Conservation (phyloP, 1,140 invertebrate genomes). For the Dendroctonus ponderosae region DNA sequence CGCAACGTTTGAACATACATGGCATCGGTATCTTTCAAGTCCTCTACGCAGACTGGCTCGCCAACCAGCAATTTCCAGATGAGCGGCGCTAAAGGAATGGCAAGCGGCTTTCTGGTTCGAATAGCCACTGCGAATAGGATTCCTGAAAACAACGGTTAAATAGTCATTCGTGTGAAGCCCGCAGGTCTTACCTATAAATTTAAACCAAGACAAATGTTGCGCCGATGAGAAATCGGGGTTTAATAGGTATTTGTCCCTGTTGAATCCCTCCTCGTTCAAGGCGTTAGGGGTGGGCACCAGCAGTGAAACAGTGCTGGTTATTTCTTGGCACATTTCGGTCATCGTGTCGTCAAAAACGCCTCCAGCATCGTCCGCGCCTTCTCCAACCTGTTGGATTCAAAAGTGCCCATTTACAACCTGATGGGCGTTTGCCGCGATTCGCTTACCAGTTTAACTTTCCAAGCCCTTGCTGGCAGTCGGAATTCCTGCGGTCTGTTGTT, state of each 20-base stretch:
- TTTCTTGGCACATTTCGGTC: slow-evolving; percentile 67
- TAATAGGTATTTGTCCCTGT: slow-evolving; percentile 62
- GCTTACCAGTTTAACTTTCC: slow-evolving; percentile 61
- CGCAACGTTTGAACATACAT: slow-evolving; percentile 62
- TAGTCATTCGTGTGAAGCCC: slow-evolving; percentile 45
- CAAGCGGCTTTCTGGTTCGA: slow-evolving; percentile 61
- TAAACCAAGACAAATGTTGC: slow-evolving; percentile 60
- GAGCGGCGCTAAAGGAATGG: slow-evolving; percentile 62
- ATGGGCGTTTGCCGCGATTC: not conserved
- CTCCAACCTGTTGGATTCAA: slow-evolving; percentile 52
- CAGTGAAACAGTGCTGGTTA: slow-evolving; percentile 55
- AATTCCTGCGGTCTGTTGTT: slow-evolving; percentile 60
- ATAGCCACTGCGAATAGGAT: slow-evolving; percentile 62
- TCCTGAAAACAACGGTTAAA: slow-evolving; percentile 44
- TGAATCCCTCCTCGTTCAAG: slow-evolving; percentile 60
- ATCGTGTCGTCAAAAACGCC: slow-evolving; percentile 73
- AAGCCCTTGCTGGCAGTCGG: slow-evolving; percentile 63
- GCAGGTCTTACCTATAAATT: slow-evolving; percentile 56
- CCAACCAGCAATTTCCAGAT: slow-evolving; percentile 68
- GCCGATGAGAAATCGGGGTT: slow-evolving; percentile 60
- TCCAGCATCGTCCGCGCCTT: slow-evolving; percentile 70
- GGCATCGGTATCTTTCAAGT: slow-evolving; percentile 66
- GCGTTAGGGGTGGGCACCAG: slow-evolving; percentile 61
- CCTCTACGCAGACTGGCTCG: slow-evolving; percentile 60
- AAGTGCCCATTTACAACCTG: not conserved